phyloP scores from a whole-genome alignment of 1,140 invertebrate genomes.

The Monomorium pharaonis region DNA sequence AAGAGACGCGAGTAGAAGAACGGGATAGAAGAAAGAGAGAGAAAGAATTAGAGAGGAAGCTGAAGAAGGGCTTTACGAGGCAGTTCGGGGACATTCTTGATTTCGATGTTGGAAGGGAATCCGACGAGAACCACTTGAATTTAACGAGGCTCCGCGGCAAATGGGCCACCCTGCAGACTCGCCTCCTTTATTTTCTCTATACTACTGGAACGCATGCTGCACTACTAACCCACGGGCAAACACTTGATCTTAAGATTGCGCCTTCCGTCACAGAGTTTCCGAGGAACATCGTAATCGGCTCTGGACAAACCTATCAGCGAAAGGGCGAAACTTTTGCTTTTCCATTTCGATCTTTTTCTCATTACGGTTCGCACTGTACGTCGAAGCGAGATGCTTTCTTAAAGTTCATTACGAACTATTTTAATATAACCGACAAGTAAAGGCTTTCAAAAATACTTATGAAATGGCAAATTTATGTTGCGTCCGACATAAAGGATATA shows the following conservation, averaged over 20 bases:
- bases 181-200: conserved; percentile 68
- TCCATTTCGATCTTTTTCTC: background rate
- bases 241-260: conserved; percentile 53
- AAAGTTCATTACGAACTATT: background rate
- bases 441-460: background rate
- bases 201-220: conserved; percentile 58
- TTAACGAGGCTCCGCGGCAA: conserved; percentile 77
- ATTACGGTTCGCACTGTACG: background rate
- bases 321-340: conserved; percentile 7
- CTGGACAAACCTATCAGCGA: conserved; percentile 27
- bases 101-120: conserved; percentile 74
- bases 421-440: background rate
- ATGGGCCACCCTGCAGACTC: conserved; percentile 77
- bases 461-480: background rate
- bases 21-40: conserved; percentile 43
- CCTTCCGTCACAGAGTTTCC: conserved; percentile 45
- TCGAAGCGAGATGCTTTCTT: background rate
- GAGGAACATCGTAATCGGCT: conserved; percentile 30
- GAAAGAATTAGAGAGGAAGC: conserved; percentile 54
- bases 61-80: conserved; percentile 74
- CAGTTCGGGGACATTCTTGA: conserved; percentile 79
- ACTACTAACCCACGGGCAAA: conserved; percentile 61
- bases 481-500: background rate
- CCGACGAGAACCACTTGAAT: conserved; percentile 78
- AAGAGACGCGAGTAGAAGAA: conserved; percentile 51